These are phyloP conservation scores for Drosophila pseudoananassae DNA, from an alignment of 1,140 invertebrate genomes.

Conservation along the genomic window DNA sequence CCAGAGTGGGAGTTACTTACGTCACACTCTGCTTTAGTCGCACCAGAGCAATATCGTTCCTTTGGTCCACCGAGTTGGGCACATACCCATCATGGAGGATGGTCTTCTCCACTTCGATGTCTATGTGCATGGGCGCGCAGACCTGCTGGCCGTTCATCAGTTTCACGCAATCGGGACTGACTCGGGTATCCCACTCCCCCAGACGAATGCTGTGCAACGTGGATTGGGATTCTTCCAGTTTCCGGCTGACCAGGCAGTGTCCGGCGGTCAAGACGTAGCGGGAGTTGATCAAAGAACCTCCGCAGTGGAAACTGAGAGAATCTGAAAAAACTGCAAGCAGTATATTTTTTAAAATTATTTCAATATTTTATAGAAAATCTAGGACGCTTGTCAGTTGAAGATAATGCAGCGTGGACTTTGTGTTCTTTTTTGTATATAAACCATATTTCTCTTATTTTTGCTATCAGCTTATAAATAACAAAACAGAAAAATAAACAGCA, in stretches of 20 bases:
- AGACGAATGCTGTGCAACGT: slow-evolving; percentile 75
- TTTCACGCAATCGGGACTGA: slow-evolving; percentile 66
- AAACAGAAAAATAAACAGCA: too few relatives aligned
- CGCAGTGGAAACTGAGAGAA: slow-evolving; percentile 84
- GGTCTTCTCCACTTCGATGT: slow-evolving; percentile 87
- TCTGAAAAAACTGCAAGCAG: slow-evolving; percentile 27
- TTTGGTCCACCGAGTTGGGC: slow-evolving; percentile 85
- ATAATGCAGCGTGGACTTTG: too few relatives aligned
- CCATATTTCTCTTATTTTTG: too few relatives aligned
- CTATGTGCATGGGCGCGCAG: slow-evolving; percentile 86
- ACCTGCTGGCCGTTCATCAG: slow-evolving; percentile 54
- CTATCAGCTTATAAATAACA: too few relatives aligned
- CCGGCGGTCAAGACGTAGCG: slow-evolving; percentile 86
- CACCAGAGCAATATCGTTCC: slow-evolving; percentile 91
- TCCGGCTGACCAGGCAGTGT: slow-evolving; percentile 86
- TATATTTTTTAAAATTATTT: neutral
- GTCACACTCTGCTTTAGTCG: slow-evolving; percentile 86
- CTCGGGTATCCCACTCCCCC: slow-evolving; percentile 77
- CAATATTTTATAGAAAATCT: too few relatives aligned
- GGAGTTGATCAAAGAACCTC: slow-evolving; percentile 85
- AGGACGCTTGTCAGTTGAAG: too few relatives aligned
- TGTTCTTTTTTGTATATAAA: too few relatives aligned
- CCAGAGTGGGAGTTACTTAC: neutral
- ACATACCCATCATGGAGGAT: slow-evolving; percentile 89
- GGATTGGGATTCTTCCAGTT: slow-evolving; percentile 84